A percentile compares a stretch with the other conserved stretches of the same genome.
phyloP scores from a whole-genome alignment of 2,797 vertebrate genomes.

The Gobio occitaniae region DNA sequence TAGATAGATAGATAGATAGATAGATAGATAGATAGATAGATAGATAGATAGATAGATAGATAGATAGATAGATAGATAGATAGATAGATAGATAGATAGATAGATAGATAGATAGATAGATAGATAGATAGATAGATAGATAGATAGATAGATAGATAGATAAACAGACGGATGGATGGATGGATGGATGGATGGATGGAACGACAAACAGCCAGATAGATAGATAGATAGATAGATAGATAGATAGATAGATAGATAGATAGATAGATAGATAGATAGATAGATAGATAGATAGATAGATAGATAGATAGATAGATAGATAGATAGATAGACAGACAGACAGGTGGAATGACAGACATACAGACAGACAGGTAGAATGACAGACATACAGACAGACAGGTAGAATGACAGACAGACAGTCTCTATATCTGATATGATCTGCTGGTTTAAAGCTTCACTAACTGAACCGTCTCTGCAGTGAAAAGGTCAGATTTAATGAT shows the following conservation, averaged over 20 bases:
- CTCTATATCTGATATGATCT: not conserved
- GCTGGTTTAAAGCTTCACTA: not conserved
- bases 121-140: not conserved
- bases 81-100: not conserved
- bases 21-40: not conserved
- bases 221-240: not conserved
- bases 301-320: not conserved
- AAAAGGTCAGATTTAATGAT: constrained; percentile 50
- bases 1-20: no score
- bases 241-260: not conserved
- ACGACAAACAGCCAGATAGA: constrained; percentile 19
- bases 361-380: constrained; percentile 48
- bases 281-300: not conserved
- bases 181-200: constrained; percentile 26
- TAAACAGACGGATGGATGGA: constrained; percentile 52
- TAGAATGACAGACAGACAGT: not conserved
- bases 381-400: constrained; percentile 52
- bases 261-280: not conserved
- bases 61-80: not conserved
- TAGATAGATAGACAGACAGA: not conserved
- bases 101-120: not conserved
- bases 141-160: constrained; percentile 46
- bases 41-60: not conserved
- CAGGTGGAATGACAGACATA: constrained; percentile 31
- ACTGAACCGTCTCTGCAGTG: constrained; percentile 9